phyloP scores from a whole-genome alignment of 2,888 invertebrate species.

The Noctua janthina region DNA sequence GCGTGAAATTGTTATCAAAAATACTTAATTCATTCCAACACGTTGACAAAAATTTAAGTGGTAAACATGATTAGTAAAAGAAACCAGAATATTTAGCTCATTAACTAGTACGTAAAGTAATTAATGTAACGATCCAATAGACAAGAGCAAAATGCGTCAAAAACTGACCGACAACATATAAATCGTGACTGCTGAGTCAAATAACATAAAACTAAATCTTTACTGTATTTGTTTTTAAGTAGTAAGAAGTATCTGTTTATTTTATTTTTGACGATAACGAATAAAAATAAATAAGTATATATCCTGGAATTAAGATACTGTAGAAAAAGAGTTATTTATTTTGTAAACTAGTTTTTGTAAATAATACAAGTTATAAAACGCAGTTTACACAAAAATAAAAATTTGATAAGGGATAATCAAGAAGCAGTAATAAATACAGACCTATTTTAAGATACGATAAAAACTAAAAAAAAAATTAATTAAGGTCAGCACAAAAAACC shows the following conservation, averaged over 20 bases:
- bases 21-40: background rate
- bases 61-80: slow-evolving; percentile 2
- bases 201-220: background rate
- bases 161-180: slow-evolving; percentile 13
- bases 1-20: background rate
- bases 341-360: background rate
- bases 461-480: background rate
- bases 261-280: background rate
- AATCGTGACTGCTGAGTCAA: slow-evolving; percentile 7
- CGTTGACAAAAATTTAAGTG: background rate
- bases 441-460: background rate
- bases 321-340: background rate
- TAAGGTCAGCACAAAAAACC: background rate
- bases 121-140: slow-evolving; percentile 44
- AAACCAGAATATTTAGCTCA: slow-evolving; percentile 26
- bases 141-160: slow-evolving; percentile 31
- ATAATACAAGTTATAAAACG: no score
- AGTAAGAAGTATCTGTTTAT: background rate
- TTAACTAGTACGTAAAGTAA: slow-evolving; percentile 31
- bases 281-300: background rate
- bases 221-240: background rate
- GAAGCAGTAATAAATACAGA: background rate
- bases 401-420: background rate
- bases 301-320: background rate
- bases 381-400: background rate